These are phyloP conservation scores for Bombylius discolor DNA, from an alignment of 2,888 invertebrate species.

Conservation along the genomic window DNA sequence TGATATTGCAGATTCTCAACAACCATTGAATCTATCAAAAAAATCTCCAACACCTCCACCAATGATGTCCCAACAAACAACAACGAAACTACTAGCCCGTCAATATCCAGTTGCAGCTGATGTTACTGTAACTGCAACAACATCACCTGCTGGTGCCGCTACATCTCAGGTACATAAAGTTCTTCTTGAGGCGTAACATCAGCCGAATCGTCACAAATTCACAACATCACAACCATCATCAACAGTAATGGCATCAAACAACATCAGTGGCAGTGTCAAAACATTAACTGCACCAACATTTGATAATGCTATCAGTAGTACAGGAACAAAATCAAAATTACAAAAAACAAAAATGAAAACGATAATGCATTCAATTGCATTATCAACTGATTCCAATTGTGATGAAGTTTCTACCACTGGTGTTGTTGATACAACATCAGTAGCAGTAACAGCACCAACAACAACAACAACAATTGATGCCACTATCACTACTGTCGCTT, in stretches of 20 bases:
- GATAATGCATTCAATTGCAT: no score
- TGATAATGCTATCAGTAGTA: no score
- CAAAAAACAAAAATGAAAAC: no score
- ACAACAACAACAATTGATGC: no score
- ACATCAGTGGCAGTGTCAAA: no score
- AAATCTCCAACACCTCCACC: slow-evolving; percentile 62
- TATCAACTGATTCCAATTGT: not conserved
- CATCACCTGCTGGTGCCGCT: slow-evolving; percentile 12
- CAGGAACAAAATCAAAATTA: no score
- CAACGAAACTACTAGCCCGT: slow-evolving; percentile 20
- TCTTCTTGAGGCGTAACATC: slow-evolving; percentile 49
- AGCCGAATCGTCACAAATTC: not conserved
- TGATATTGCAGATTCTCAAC: slow-evolving; percentile 66
- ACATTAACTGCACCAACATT: no score
- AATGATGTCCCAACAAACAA: not conserved
- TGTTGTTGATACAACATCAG: not conserved
- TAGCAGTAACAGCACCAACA: not conserved
- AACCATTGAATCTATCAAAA: slow-evolving; percentile 81
- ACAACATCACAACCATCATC: no score
- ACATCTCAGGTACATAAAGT: slow-evolving; percentile 40
- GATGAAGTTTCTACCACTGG: not conserved
- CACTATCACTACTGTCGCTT: not conserved
- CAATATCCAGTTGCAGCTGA: slow-evolving; percentile 34
- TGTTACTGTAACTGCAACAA: slow-evolving; percentile 32
- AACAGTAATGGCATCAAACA: no score